A percentile compares a stretch with the other conserved stretches of the same genome.
Evolutionary conservation across 35 echinoderm and acorn worm species (phyloP).

Genomic region (Stichopus chloronotus): DNA sequence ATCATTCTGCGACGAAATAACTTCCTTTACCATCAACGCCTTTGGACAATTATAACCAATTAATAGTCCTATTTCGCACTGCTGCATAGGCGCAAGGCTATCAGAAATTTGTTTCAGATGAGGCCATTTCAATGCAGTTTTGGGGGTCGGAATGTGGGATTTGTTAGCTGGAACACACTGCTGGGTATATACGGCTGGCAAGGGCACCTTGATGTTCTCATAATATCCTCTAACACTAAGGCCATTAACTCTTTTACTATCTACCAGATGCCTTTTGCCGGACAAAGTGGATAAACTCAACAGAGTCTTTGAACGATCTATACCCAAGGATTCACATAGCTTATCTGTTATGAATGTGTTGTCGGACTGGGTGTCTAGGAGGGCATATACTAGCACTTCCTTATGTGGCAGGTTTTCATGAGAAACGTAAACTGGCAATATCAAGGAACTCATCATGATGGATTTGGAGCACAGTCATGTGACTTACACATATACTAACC

Average conservation of each 20-base stretch:
- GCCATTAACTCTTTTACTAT: neutral
- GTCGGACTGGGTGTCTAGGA: constrained; percentile 30
- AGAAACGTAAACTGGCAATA: constrained; percentile 7
- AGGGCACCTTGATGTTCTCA: neutral
- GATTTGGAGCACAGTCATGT: no score
- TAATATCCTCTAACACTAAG: constrained; percentile 15
- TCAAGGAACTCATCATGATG: constrained; percentile 18
- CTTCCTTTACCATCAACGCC: neutral
- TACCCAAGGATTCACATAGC: neutral
- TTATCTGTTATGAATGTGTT: constrained; percentile 24
- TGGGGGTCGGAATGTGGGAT: constrained; percentile 10
- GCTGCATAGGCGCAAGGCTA: neutral
- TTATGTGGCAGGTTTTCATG: neutral
- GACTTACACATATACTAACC: neutral
- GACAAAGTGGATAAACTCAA: neutral
- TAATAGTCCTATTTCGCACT: constrained; percentile 4
- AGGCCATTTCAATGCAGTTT: neutral
- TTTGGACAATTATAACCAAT: constrained; percentile 36
- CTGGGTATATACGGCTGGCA: neutral
- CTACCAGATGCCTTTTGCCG: neutral
- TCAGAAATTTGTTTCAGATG: constrained; percentile 25
- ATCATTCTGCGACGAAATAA: neutral
- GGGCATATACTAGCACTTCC: constrained; percentile 39
- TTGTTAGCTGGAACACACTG: neutral
- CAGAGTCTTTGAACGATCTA: neutral